Percentiles rank a stretch among this genome's conserved stretches.
Conservation (phyloP, 2,888 invertebrate species). For the Lobophora halterata region DNA sequence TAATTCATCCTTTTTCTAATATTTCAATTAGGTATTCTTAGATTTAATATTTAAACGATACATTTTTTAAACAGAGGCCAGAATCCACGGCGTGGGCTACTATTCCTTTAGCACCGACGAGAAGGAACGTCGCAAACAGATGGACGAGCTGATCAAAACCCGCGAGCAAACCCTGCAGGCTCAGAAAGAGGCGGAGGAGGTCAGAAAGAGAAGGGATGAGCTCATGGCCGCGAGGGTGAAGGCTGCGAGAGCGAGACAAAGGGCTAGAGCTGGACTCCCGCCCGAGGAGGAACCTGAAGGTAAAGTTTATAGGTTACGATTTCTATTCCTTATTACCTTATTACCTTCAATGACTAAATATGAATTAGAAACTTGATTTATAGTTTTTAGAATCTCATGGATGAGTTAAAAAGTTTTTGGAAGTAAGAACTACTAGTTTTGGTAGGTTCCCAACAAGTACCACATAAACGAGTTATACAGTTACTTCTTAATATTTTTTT, state of each 20-base stretch:
- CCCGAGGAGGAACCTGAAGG: constrained; percentile 82
- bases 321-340: no score
- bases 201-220: constrained; percentile 82
- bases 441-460: no score
- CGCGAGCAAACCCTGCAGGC: constrained; percentile 86
- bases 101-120: constrained; percentile 95
- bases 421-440: no score
- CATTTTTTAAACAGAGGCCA: constrained; percentile 85
- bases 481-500: no score
- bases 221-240: constrained; percentile 85
- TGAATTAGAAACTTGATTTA: no score
- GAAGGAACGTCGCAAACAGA: constrained; percentile 87
- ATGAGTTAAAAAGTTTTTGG: no score
- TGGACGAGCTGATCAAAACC: constrained; percentile 86
- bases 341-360: no score
- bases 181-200: constrained; percentile 83
- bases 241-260: constrained; percentile 87
- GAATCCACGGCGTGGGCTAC: constrained; percentile 95
- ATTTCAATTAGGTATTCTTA: no score
- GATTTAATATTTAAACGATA: not conserved
- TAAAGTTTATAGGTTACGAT: no score
- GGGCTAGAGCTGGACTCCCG: constrained; percentile 86
- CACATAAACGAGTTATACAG: no score
- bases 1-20: no score
- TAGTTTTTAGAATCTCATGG: no score